These are phyloP conservation scores for Aphelenchoides bicaudatus DNA, from an alignment of 2,888 invertebrate genomes.

Conservation along the genomic window DNA sequence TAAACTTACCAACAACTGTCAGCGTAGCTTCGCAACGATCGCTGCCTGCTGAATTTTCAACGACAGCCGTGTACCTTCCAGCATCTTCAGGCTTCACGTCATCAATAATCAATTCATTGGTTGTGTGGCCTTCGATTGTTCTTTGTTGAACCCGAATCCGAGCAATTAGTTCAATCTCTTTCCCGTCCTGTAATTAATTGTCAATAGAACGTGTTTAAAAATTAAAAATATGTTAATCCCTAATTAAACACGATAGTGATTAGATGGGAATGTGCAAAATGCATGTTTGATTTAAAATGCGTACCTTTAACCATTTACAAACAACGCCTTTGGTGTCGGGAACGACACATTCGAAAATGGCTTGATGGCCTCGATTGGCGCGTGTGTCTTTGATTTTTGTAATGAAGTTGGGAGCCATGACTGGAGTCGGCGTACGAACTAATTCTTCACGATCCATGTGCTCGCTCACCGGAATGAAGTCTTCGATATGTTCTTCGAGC, in stretches of 20 bases:
- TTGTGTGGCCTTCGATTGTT: slow-evolving; percentile 47
- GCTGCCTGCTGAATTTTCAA: slow-evolving; percentile 54
- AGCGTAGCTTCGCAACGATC: slow-evolving; percentile 57
- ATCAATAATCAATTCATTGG: slow-evolving; percentile 55
- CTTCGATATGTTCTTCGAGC: slow-evolving; percentile 46
- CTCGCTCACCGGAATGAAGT: slow-evolving; percentile 24
- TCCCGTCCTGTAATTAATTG: too few relatives aligned
- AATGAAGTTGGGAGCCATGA: slow-evolving; percentile 61
- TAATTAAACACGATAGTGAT: too few relatives aligned
- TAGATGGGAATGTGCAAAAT: too few relatives aligned
- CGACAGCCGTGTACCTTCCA: slow-evolving; percentile 57
- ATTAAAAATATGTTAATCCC: too few relatives aligned
- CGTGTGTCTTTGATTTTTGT: slow-evolving; percentile 59
- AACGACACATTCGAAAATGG: slow-evolving; percentile 61
- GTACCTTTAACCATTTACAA: slow-evolving; percentile 59
- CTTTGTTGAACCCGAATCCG: slow-evolving; percentile 56
- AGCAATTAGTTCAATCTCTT: slow-evolving; percentile 59
- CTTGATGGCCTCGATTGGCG: slow-evolving; percentile 55
- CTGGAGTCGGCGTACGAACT: slow-evolving; percentile 57
- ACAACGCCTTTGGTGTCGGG: slow-evolving; percentile 60
- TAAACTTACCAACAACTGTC: slow-evolving; percentile 35
- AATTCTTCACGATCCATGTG: slow-evolving; percentile 53
- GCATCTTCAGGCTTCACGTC: slow-evolving; percentile 54
- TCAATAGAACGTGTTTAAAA: too few relatives aligned
- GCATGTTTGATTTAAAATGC: too few relatives aligned